Evolutionary conservation across 1,140 invertebrate species (phyloP), one percentile per base, ranked within the genome.

Genomic region (Mamestra configurata): DNA sequence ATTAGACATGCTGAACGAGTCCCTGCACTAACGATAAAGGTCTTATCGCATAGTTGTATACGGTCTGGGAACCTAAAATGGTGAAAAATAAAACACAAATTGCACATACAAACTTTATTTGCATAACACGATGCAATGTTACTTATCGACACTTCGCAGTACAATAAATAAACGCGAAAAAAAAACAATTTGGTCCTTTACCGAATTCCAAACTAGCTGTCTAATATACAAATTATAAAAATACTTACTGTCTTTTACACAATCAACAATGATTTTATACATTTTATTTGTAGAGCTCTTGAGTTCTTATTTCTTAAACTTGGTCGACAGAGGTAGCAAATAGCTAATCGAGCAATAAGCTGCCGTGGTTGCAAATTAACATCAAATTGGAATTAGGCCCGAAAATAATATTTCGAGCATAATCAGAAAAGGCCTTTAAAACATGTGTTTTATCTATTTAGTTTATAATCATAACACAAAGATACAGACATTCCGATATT

Each of bases 71-170:
- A 31, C 27, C 27, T n/a, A n/a, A n/a, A n/a, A 31, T 31, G 37
- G 8, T 22, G 2, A 13, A 0, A 79, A 83, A 86, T 77, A 79
- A 80, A 81, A 79, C 73, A 79, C 85, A 61, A 73, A 73, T 24
- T 87, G 79, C 84, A 88, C 86, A 78, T 90, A 89, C 85, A 90
- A 87, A 90, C 86, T 90, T 90, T 90, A 90, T 90, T 90, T 82
- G 80, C 73, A 88, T 86, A 90, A 90, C 80, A 82, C 84, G 81
- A 87, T 82, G 79, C 79, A 70, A 68, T 73, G 77, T 79, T 71
- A 77, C 43, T 51, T 77, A 64, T 51, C 75, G 75, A 78, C 77
- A 79, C 49, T 78, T 49, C 68, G 55, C 37, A 66, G 64, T 72
- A 77, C 66, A 73, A 79, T 71, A 82, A 83, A 85, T 85, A 86